Conservation (phyloP, 2,797 vertebrate species). For the Sebastes minor region DNA sequence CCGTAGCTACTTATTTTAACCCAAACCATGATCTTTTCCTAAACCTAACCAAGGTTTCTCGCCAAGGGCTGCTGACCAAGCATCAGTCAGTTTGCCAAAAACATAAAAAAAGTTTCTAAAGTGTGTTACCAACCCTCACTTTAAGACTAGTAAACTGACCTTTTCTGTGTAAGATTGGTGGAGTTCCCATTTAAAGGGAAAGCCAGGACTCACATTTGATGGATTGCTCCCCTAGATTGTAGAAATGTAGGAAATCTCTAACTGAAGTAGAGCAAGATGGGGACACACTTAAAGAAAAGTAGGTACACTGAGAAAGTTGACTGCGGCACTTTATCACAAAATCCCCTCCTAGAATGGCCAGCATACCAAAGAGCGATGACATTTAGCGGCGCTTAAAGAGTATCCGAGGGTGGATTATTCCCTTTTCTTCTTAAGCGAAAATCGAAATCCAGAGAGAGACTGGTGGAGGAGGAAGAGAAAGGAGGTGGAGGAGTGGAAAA, state of each 20-base stretch:
- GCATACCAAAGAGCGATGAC: neutral
- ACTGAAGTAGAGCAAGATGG: neutral
- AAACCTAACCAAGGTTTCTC: too few species aligned
- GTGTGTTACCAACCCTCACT: too few species aligned
- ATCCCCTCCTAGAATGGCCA: neutral
- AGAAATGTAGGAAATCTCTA: neutral
- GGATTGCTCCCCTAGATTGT: neutral
- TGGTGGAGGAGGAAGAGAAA: neutral
- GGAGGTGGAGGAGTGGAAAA: conserved; percentile 43
- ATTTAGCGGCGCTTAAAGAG: conserved; percentile 17
- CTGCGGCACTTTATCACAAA: neutral
- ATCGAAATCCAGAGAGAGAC: conserved; percentile 10
- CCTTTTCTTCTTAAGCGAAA: neutral
- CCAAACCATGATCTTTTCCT: too few species aligned
- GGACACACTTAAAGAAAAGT: neutral
- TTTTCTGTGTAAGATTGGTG: neutral
- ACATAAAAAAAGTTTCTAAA: too few species aligned
- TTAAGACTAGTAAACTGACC: neutral
- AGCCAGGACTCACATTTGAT: neutral
- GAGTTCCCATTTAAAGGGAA: neutral
- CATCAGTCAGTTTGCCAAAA: too few species aligned
- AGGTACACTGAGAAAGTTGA: neutral
- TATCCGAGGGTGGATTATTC: neutral
- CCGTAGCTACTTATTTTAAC: too few species aligned
- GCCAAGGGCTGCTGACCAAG: too few species aligned